phyloP scores from a whole-genome alignment of 2,797 vertebrate genomes.

The Fratercula arctica region DNA sequence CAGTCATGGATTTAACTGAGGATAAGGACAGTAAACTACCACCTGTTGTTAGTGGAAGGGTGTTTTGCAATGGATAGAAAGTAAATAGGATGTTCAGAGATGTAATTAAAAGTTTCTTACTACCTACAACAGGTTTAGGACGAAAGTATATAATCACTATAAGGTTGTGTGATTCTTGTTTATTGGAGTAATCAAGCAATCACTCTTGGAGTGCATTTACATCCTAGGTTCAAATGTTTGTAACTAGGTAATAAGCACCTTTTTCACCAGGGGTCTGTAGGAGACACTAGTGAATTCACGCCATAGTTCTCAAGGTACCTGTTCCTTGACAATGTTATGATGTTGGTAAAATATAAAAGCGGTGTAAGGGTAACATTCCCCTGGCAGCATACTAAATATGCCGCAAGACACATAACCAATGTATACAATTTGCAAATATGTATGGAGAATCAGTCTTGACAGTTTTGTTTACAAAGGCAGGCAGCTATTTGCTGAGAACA shows the following conservation, averaged over 20 bases:
- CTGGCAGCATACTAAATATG: background rate
- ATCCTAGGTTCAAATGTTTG: background rate
- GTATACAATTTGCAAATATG: conserved; percentile 48
- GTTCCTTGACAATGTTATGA: background rate
- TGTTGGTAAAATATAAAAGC: background rate
- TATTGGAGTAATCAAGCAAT: background rate
- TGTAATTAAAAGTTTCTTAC: background rate
- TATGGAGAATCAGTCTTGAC: conserved; percentile 45
- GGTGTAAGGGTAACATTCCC: background rate
- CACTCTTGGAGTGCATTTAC: background rate
- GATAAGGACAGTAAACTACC: background rate
- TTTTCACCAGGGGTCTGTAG: background rate
- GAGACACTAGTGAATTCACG: background rate
- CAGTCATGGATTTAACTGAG: background rate
- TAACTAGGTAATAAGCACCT: background rate
- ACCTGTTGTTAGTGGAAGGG: background rate
- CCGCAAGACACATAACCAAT: background rate
- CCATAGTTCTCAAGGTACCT: background rate
- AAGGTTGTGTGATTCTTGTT: background rate
- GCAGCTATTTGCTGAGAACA: conserved; percentile 59
- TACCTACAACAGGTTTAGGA: background rate
- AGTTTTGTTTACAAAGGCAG: conserved; percentile 61
- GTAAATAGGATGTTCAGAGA: background rate
- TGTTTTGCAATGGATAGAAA: background rate
- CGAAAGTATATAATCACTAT: background rate